These are phyloP conservation scores for Pteronura brasiliensis DNA, from an alignment of 2,113 vertebrate species.

Conservation along the genomic window DNA sequence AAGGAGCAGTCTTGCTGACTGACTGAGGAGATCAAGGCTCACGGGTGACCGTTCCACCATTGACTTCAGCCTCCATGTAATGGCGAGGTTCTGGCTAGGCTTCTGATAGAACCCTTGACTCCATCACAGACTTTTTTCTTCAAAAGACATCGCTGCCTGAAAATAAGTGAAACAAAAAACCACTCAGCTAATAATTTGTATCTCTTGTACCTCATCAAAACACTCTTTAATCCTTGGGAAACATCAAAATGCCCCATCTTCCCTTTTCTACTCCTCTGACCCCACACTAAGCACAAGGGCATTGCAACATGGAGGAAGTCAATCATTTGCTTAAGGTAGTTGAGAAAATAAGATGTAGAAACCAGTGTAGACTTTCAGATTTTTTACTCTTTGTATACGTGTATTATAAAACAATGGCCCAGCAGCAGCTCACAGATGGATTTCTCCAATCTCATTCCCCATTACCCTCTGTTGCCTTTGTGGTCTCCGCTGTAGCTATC, in stretches of 20 bases:
- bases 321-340: background rate
- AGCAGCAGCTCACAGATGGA: background rate
- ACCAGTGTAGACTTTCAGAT: background rate
- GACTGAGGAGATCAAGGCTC: background rate
- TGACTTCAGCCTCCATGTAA: background rate
- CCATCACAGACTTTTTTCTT: background rate
- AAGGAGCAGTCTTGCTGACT: background rate
- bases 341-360: background rate
- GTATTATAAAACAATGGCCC: background rate
- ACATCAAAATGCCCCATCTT: background rate
- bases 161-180: background rate
- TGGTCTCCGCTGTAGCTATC: too few species aligned
- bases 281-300: background rate
- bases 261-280: background rate
- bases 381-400: background rate
- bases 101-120: background rate
- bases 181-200: background rate
- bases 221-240: background rate
- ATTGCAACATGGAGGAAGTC: background rate
- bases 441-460: background rate
- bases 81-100: background rate
- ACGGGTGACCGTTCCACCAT: accelerated
- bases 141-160: background rate
- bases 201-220: background rate
- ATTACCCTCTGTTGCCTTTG: background rate